Evolutionary conservation across 2,113 vertebrate genomes (phyloP).

Genomic region (Corvus cornix): DNA sequence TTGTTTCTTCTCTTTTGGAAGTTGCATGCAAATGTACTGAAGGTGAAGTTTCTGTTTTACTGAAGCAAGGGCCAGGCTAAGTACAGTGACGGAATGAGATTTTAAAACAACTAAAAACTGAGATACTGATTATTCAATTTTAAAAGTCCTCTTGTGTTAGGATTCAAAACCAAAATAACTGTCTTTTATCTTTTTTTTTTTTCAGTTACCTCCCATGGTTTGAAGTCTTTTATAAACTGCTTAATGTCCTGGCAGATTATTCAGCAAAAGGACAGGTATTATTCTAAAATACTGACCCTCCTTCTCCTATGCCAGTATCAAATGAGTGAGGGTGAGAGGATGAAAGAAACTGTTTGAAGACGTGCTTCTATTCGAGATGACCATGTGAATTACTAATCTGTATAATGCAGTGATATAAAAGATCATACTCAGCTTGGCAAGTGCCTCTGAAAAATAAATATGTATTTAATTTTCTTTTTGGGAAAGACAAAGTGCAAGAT

Average conservation of each 20-base stretch:
- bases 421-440: background rate
- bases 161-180: background rate
- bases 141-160: background rate
- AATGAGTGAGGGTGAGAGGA: background rate
- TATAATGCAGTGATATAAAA: background rate
- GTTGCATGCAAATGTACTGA: background rate
- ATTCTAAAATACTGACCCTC: background rate
- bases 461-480: background rate
- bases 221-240: slow-evolving; percentile 95
- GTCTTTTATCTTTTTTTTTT: background rate
- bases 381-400: background rate
- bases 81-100: background rate
- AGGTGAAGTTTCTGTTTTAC: background rate
- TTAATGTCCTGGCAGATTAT: slow-evolving; percentile 94
- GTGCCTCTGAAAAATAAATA: background rate
- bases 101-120: background rate
- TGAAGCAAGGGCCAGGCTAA: background rate
- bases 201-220: slow-evolving; percentile 94
- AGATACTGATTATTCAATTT: background rate
- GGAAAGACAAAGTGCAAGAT: background rate
- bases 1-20: background rate
- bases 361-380: background rate
- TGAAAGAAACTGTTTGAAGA: background rate
- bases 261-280: slow-evolving; percentile 93
- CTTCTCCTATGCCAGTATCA: background rate